These are phyloP conservation scores for Emberiza fucata DNA, from an alignment of 2,113 vertebrate species.

Conservation along the genomic window DNA sequence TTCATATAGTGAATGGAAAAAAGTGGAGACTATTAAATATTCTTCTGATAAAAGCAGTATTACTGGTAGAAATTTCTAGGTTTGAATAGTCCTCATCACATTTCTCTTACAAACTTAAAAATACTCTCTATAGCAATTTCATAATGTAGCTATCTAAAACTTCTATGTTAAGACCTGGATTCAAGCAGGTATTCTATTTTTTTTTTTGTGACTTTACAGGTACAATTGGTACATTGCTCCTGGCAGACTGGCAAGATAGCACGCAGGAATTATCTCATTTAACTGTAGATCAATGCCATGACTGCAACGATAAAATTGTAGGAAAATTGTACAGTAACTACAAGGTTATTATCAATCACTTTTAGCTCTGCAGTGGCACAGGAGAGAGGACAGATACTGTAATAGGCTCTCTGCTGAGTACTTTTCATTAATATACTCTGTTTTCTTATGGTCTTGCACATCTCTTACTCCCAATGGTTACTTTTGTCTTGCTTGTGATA, in stretches of 20 bases:
- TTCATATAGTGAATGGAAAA: background rate
- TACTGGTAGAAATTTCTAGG: background rate
- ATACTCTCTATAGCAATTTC: conserved; percentile 27
- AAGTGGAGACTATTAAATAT: background rate
- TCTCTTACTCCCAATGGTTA: background rate
- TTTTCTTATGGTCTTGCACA: conserved; percentile 9
- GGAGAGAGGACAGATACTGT: conserved; percentile 1
- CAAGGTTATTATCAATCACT: conserved; percentile 62
- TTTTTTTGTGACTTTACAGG: conserved; percentile 26
- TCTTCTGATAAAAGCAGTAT: background rate
- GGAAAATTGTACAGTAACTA: conserved; percentile 47
- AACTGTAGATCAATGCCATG: conserved; percentile 55
- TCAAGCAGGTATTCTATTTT: conserved; percentile 28
- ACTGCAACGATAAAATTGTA: conserved; percentile 41
- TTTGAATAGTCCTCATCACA: background rate
- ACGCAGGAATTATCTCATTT: conserved; percentile 59
- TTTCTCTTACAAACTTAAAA: conserved; percentile 18
- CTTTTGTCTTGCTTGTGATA: conserved; percentile 18
- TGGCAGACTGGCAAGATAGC: conserved; percentile 29
- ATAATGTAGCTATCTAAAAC: conserved; percentile 20
- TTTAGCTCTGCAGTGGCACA: conserved; percentile 28
- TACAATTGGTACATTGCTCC: conserved; percentile 1
- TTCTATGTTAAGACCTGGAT: conserved; percentile 21
- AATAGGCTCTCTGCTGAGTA: conserved; percentile 30
- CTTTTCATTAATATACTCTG: conserved; percentile 6